Evolutionary conservation across 2,113 vertebrate species (phyloP).

Genomic region (Cyanistes caeruleus): DNA sequence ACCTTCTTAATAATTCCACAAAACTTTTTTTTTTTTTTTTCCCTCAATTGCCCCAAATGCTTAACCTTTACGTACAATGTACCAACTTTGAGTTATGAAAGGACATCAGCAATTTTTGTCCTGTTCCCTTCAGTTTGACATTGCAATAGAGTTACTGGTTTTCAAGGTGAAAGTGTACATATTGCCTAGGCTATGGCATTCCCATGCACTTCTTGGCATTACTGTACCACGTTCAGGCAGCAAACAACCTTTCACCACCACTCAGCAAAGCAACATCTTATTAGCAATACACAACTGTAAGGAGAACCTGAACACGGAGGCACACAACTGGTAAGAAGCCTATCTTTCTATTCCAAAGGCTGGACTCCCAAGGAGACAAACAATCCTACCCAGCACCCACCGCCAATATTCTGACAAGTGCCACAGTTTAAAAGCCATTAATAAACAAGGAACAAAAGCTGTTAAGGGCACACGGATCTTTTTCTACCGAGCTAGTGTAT

Average conservation of each 20-base stretch:
- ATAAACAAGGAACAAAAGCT: not conserved
- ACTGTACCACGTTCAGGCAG: not conserved
- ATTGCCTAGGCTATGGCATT: not conserved
- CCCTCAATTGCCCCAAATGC: not conserved
- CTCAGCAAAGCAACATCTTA: not conserved
- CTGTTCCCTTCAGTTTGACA: not conserved
- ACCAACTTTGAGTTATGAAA: not conserved
- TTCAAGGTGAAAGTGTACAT: not conserved
- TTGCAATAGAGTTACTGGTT: not conserved
- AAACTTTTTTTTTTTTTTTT: not conserved
- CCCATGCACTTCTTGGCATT: not conserved
- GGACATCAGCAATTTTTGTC: not conserved
- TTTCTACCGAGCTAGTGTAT: not conserved
- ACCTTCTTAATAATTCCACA: not conserved
- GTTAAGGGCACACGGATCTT: not conserved
- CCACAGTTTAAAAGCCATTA: not conserved
- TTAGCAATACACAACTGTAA: not conserved
- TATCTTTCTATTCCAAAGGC: not conserved
- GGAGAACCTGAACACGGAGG: not conserved
- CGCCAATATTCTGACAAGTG: not conserved
- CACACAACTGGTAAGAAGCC: fast-evolving
- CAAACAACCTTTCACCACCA: not conserved
- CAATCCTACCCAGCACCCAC: not conserved
- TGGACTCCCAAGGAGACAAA: not conserved
- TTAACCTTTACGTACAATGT: not conserved